Evolutionary conservation across 2,113 vertebrate species (phyloP).

Genomic region (Silurus meridionalis): DNA sequence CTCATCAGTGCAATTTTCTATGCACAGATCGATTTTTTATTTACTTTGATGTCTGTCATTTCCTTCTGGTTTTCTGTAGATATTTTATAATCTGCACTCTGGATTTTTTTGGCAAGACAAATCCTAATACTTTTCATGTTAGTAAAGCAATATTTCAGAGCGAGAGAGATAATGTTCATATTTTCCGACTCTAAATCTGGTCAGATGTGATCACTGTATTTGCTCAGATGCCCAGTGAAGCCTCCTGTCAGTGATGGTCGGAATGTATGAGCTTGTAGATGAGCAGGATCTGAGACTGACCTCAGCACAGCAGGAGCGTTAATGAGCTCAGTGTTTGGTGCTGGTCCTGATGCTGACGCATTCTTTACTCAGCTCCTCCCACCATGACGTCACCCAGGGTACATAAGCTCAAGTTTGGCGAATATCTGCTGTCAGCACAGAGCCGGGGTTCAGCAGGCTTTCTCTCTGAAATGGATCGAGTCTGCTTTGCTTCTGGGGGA

Average conservation of each 20-base stretch:
- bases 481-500: background rate
- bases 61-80: too few species aligned
- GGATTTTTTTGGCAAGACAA: too few species aligned
- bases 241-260: too few species aligned
- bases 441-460: background rate
- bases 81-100: too few species aligned
- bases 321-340: background rate
- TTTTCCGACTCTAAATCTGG: background rate
- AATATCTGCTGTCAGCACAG: background rate
- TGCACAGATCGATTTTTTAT: background rate
- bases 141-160: background rate
- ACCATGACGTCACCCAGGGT: slow-evolving; percentile 30
- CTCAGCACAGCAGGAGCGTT: too few species aligned
- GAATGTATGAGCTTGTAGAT: too few species aligned
- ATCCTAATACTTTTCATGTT: too few species aligned
- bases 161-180: background rate
- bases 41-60: background rate
- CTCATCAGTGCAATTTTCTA: background rate
- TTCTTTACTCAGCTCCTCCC: slow-evolving; percentile 3
- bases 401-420: slow-evolving; percentile 35
- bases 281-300: background rate
- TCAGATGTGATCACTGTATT: background rate
- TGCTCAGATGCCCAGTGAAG: background rate
- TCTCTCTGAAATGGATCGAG: too few species aligned
- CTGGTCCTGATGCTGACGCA: background rate